A percentile compares a stretch with the other conserved stretches of the same genome.
These are phyloP conservation scores for Tetanocera ferruginea DNA, from an alignment of 2,888 invertebrate genomes.

Conservation along the genomic window DNA sequence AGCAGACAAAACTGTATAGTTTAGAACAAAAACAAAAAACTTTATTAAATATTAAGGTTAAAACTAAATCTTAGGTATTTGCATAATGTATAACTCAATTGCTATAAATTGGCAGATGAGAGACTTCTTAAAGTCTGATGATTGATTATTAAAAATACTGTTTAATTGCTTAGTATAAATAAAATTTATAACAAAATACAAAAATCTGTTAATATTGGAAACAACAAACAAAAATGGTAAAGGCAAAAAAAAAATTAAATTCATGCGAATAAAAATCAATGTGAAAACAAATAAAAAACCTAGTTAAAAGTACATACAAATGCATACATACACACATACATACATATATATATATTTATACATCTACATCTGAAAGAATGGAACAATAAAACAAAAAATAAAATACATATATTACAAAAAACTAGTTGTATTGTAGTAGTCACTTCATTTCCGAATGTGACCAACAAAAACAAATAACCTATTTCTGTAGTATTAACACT, in stretches of 20 bases:
- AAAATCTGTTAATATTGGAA: not conserved
- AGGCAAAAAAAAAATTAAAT: not conserved
- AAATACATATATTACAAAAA: not conserved
- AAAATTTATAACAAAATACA: not conserved
- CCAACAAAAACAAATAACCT: not conserved
- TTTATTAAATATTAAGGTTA: not conserved
- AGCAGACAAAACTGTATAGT: not conserved
- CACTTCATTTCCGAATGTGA: not conserved
- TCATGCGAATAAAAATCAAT: not conserved
- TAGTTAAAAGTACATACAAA: not conserved
- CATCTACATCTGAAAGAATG: not conserved
- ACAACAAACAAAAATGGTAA: not conserved
- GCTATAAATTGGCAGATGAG: no score
- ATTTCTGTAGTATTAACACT: not conserved
- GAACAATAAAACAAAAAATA: slow-evolving; percentile 1
- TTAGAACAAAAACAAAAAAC: not conserved
- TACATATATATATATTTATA: slow-evolving; percentile 15
- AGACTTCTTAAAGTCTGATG: no score
- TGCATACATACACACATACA: slow-evolving; percentile 8
- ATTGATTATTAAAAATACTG: no score
- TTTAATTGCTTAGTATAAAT: not conserved
- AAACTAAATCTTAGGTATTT: not conserved
- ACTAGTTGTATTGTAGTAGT: slow-evolving; percentile 5
- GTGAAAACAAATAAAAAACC: no score
- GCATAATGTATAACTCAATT: not conserved